Evolutionary conservation across 1,140 invertebrate genomes (phyloP).

Genomic region (Berghia stephanieae): DNA sequence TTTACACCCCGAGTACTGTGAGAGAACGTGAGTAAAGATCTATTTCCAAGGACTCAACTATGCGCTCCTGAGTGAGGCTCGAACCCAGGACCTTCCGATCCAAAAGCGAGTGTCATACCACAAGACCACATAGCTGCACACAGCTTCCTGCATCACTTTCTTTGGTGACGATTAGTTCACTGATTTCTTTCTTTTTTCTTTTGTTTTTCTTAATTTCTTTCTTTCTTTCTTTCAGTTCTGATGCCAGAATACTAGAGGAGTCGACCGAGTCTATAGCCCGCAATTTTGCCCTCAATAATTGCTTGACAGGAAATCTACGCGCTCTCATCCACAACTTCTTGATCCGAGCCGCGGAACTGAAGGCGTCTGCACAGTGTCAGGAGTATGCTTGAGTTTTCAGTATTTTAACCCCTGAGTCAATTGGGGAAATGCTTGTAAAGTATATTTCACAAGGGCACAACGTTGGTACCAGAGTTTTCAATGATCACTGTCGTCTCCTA

Average conservation of each 20-base stretch:
- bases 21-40: no score
- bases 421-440: no score
- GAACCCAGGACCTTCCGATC: no score
- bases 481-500: no score
- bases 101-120: no score
- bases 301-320: conserved; percentile 85
- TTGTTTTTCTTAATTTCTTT: not conserved
- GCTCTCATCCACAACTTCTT: conserved; percentile 86
- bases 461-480: no score
- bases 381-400: conserved; percentile 74
- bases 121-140: no score
- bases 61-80: no score
- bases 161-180: not conserved
- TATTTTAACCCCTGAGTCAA: no score
- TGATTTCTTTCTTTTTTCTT: not conserved
- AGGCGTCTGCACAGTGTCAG: conserved; percentile 83
- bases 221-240: conserved; percentile 71
- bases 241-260: conserved; percentile 83
- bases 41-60: no score
- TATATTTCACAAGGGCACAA: no score
- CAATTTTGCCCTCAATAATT: conserved; percentile 76
- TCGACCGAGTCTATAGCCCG: conserved; percentile 71
- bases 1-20: no score
- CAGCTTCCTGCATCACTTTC: not conserved
- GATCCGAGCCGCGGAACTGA: conserved; percentile 79